Evolutionary conservation across 2,113 vertebrate species (phyloP), one percentile per base, ranked within the genome.

Genomic region (Pygathrix nemaeus): DNA sequence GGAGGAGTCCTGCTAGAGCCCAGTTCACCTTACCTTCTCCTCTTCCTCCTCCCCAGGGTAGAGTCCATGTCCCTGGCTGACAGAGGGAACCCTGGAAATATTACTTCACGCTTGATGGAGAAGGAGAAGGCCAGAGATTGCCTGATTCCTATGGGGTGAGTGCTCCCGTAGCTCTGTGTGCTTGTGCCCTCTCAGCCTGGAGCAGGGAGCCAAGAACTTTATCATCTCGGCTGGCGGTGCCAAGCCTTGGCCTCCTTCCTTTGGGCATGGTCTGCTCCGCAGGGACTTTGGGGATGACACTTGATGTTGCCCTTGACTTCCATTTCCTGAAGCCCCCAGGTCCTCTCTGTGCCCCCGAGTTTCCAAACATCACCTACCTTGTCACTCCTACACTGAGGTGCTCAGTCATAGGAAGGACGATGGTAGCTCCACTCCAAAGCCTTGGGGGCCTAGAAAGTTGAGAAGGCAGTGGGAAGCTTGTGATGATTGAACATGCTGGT

Each of bases 41-140:
- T 97, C 80, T 68, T 73, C 87, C 68, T 73, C 73, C 55, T 94
- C 32, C 88, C 57, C 97, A 99, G 99, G 0, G 99, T 99, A 93
- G 99, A 99, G 98, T 99, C 99, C 72, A 99, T 99, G 99, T 99
- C 99, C 2, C 98, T 99, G 85, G 97, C 98, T 16, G 97, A 82
- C 0, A 91, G 97, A 13, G 97, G 92, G 12, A 98, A 99, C 25
- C 99, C 99, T 0, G 99, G 99, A 13, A 99, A 99, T 80, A 85
- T 99, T 95, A 99, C 99, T 87, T 98, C 99, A 35, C 98, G 98
- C 21, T 97, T 99, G 91, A 93, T 98, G 98, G 99, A 99, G 35
- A 98, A 98, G 6, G 97, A 99, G 76, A 99, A 99, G 92, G 99
- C 99, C 96, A 98, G 99, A 76, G 99, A 99, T 38, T 99, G 99